phyloP scores from a whole-genome alignment of 2,797 vertebrate species.

The Melanotaenia maccullochi region DNA sequence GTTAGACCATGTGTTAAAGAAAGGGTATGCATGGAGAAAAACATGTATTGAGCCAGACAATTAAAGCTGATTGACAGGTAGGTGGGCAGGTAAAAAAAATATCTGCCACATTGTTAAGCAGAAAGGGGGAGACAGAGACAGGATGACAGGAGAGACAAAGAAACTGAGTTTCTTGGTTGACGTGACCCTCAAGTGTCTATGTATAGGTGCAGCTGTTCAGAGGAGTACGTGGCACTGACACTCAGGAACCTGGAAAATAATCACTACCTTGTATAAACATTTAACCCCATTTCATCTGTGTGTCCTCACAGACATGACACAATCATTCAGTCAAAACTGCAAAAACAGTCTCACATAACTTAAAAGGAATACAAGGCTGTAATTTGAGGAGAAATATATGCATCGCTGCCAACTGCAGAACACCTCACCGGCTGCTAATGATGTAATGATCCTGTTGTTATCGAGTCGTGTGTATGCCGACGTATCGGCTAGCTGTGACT shows the following conservation, averaged over 20 bases:
- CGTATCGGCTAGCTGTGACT: conserved; percentile 50
- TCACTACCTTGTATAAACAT: conserved; percentile 29
- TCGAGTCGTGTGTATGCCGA: conserved; percentile 9
- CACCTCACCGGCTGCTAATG: conserved; percentile 29
- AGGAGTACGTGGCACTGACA: conserved; percentile 52
- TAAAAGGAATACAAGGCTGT: conserved; percentile 32
- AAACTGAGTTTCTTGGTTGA: conserved; percentile 35
- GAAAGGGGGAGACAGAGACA: conserved; percentile 27
- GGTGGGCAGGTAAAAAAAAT: conserved; percentile 24
- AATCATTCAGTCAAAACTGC: conserved; percentile 13
- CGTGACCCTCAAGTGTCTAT: conserved; percentile 38
- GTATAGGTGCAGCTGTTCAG: conserved; percentile 59
- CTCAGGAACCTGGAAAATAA: conserved; percentile 40
- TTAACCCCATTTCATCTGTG: conserved; percentile 38
- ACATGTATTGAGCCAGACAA: conserved; percentile 47
- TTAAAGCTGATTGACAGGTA: conserved; percentile 61
- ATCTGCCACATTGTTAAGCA: conserved; percentile 18
- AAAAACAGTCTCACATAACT: conserved; percentile 37
- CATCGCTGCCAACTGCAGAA: neutral
- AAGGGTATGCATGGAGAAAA: conserved; percentile 29
- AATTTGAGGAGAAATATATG: conserved; percentile 27
- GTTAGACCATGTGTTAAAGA: conserved; percentile 23
- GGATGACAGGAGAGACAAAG: conserved; percentile 44
- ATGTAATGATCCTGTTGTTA: conserved; percentile 40
- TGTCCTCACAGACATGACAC: conserved; percentile 28